Conservation (phyloP, 2,113 vertebrate genomes). For the Potamarius usumacintae region DNA sequence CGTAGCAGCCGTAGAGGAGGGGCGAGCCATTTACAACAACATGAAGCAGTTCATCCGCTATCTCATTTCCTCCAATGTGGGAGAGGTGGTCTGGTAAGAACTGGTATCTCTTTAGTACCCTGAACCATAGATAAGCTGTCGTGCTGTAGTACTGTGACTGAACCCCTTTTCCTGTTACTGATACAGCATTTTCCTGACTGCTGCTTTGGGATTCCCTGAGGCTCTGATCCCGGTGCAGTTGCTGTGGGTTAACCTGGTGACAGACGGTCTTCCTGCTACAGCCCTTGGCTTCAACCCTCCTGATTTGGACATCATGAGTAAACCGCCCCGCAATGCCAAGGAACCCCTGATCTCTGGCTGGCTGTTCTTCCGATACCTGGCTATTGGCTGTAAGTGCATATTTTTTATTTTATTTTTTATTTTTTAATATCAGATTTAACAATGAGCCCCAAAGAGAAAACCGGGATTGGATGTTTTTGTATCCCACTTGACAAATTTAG, state of each 20-base stretch:
- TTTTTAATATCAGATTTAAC: background rate
- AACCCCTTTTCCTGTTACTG: background rate
- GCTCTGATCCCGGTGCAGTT: conserved; percentile 96
- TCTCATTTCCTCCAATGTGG: conserved; percentile 98
- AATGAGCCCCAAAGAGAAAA: background rate
- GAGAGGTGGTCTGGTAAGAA: conserved; percentile 95
- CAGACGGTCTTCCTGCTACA: conserved; percentile 92
- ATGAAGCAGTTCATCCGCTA: conserved; percentile 99
- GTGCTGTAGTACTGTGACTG: too few species aligned
- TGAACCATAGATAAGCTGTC: background rate
- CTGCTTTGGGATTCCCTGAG: conserved; percentile 95
- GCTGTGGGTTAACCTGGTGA: conserved; percentile 98
- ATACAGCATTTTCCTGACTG: conserved; percentile 93
- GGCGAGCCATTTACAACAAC: conserved; percentile 98
- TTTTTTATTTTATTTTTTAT: too few species aligned
- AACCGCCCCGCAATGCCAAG: conserved; percentile 92
- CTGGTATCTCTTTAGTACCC: background rate
- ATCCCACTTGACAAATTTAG: background rate
- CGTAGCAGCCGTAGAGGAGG: conserved; percentile 95
- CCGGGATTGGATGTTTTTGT: background rate
- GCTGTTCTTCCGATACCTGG: conserved; percentile 98
- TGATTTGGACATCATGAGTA: conserved; percentile 96
- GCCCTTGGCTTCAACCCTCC: conserved; percentile 97
- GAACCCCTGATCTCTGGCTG: conserved; percentile 96
- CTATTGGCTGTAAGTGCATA: conserved; percentile 90